Conservation (phyloP, 2,888 invertebrate species). For the Nasonia oneida region DNA sequence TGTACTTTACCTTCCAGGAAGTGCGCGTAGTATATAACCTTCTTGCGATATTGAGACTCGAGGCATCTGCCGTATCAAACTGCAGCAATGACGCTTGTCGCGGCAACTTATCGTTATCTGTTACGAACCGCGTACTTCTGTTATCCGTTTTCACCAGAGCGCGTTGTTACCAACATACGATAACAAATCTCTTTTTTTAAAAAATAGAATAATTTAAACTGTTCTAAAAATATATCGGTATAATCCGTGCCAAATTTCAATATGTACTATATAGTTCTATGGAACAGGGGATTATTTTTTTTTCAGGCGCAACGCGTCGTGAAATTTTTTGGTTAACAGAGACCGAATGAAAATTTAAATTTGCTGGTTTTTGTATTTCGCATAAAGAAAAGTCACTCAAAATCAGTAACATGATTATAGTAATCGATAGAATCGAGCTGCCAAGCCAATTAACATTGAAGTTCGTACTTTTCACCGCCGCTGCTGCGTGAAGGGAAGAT, state of each 20-base stretch:
- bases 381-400: neutral
- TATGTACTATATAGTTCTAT: too few species aligned
- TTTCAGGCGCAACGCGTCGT: neutral
- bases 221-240: too few species aligned
- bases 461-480: neutral
- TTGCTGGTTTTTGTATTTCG: neutral
- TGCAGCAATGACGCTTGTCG: neutral
- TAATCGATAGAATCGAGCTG: neutral
- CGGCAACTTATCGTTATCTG: too few species aligned
- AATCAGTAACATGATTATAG: slow-evolving; percentile 17
- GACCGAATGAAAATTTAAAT: neutral
- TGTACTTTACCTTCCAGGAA: neutral
- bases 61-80: too few species aligned
- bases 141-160: neutral
- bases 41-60: neutral
- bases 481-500: neutral
- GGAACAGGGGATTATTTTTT: neutral
- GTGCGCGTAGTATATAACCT: neutral
- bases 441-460: neutral
- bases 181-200: neutral
- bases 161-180: neutral
- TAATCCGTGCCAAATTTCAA: too few species aligned
- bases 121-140: too few species aligned
- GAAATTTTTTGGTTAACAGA: neutral
- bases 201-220: neutral